phyloP scores from a whole-genome alignment of 2,888 invertebrate genomes.

The Lamellibrachia columna region DNA sequence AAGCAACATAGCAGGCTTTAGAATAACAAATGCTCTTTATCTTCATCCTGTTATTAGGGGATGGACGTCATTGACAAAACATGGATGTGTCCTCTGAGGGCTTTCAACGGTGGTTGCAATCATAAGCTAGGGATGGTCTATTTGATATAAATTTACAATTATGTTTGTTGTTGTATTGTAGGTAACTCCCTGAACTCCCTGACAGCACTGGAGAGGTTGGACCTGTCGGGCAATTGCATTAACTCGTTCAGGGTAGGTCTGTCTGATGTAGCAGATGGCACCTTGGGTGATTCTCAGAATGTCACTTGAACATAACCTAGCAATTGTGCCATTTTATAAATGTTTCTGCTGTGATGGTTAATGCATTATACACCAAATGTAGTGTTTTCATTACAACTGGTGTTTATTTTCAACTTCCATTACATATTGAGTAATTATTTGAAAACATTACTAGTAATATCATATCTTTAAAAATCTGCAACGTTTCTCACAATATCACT shows the following conservation, averaged over 20 bases:
- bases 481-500: neutral
- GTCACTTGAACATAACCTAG: neutral
- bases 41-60: neutral
- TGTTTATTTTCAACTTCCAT: neutral
- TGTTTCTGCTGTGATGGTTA: neutral
- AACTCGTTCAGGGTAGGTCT: conserved; percentile 57
- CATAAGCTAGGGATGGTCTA: neutral
- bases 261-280: neutral
- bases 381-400: neutral
- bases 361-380: neutral
- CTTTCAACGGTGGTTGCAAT: neutral
- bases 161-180: conserved; percentile 33
- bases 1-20: neutral
- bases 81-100: neutral
- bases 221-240: conserved; percentile 63
- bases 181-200: conserved; percentile 58
- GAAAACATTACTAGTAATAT: neutral
- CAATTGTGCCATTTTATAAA: neutral
- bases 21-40: neutral
- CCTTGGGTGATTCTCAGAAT: neutral
- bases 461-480: neutral
- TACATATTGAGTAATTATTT: neutral
- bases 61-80: neutral
- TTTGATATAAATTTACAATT: neutral
- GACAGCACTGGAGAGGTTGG: conserved; percentile 55